These are phyloP conservation scores for Habroteleia sp. DNA, from an alignment of 2,888 invertebrate genomes.

Conservation along the genomic window DNA sequence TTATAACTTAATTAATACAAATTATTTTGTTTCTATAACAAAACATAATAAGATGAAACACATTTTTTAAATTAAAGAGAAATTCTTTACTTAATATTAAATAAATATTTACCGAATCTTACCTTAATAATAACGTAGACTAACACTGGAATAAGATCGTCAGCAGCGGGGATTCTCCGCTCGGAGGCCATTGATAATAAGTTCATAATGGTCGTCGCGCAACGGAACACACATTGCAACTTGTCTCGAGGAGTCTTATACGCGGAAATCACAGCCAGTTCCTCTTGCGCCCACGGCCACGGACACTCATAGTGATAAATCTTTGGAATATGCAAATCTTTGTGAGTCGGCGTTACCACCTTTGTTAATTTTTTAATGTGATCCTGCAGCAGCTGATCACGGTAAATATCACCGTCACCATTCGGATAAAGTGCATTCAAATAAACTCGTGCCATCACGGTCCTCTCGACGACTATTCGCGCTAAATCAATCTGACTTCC, in stretches of 20 bases:
- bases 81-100: no score
- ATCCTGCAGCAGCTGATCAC: slow-evolving; percentile 93
- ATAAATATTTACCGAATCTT: no score
- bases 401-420: slow-evolving; percentile 95
- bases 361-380: slow-evolving; percentile 92
- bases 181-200: slow-evolving; percentile 92
- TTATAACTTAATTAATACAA: no score
- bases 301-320: slow-evolving; percentile 95
- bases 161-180: slow-evolving; percentile 90
- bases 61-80: no score
- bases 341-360: slow-evolving; percentile 89
- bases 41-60: no score
- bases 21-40: no score
- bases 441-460: slow-evolving; percentile 95
- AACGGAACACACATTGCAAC: slow-evolving; percentile 90
- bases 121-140: slow-evolving; percentile 98
- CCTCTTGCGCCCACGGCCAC: slow-evolving; percentile 96
- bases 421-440: slow-evolving; percentile 97
- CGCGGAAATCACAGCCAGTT: slow-evolving; percentile 92
- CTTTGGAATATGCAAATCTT: slow-evolving; percentile 90
- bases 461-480: slow-evolving; percentile 92
- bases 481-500: slow-evolving; percentile 88
- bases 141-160: slow-evolving; percentile 97
- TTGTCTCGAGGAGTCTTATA: slow-evolving; percentile 95
- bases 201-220: slow-evolving; percentile 96